phyloP scores from a whole-genome alignment of 2,113 vertebrate species.

The Lampris megalopsis region DNA sequence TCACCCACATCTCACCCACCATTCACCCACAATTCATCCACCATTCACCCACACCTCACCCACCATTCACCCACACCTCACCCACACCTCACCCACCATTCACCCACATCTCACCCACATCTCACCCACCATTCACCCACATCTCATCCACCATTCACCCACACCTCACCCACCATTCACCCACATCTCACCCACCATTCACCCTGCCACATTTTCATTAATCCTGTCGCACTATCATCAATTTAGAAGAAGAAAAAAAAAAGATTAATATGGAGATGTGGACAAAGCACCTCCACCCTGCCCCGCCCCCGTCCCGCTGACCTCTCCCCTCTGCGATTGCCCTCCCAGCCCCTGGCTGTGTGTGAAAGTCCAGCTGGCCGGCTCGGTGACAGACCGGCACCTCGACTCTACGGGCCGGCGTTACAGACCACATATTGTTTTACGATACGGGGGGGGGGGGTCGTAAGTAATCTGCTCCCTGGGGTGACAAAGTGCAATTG shows the following conservation, averaged over 20 bases:
- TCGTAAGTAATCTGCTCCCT: slow-evolving; percentile 71
- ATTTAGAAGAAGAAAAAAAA: slow-evolving; percentile 67
- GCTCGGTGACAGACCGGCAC: slow-evolving; percentile 59
- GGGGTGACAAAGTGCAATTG: slow-evolving; percentile 41
- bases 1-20: too few species aligned
- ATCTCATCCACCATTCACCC: slow-evolving; percentile 33
- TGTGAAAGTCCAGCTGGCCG: slow-evolving; percentile 84
- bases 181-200: slow-evolving; percentile 45
- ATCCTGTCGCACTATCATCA: slow-evolving; percentile 43
- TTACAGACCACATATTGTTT: slow-evolving; percentile 69
- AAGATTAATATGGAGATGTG: slow-evolving; percentile 39
- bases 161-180: too few species aligned
- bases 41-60: too few species aligned
- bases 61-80: not conserved
- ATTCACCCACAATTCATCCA: too few species aligned
- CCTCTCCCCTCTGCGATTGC: slow-evolving; percentile 44
- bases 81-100: slow-evolving; percentile 26
- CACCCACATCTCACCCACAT: not conserved
- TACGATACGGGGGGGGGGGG: slow-evolving; percentile 69
- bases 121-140: slow-evolving; percentile 52
- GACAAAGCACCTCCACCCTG: slow-evolving; percentile 65
- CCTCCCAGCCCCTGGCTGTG: slow-evolving; percentile 61
- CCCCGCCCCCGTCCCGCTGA: slow-evolving; percentile 34
- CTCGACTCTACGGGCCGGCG: slow-evolving; percentile 49
- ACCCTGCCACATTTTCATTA: slow-evolving; percentile 50